Evolutionary conservation across 2,797 vertebrate genomes (phyloP), one percentile per base, ranked within the genome.

Genomic region (Scolopax bukidnonensis): DNA sequence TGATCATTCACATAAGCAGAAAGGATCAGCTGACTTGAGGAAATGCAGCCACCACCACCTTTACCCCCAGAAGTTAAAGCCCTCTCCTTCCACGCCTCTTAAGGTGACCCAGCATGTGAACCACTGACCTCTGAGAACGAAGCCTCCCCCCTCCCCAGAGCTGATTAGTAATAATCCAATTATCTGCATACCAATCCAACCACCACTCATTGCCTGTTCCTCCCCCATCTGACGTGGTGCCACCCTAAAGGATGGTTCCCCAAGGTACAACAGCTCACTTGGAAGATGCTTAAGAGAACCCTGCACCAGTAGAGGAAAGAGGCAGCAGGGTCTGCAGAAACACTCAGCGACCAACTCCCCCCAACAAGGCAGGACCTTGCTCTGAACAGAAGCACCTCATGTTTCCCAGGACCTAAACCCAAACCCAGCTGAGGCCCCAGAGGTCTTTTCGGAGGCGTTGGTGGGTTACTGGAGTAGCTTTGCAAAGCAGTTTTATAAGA

Each of bases 281-380:
- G 7, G 16, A 24, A 33, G 5, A 4, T 8, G 16, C 16, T 51
- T 5, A 32, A 0, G 0, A 19, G 23, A 54, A 11, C 28, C 13
- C 10, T 12, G 12, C 45, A 64, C 30, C 33, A 61, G 36, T 1
- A 12, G 0, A 0, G 24, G 74, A 6, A 21, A 7, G 17, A 36
- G 11, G 38, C 36, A 23, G 17, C 11, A 13, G 5, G 12, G 21
- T 21, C 45, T 23, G 32, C 41, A 74, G 12, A 24, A 25, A 47
- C 24, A 23, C 11, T 25, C 6, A 9, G 36, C 0, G 0, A 43
- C 19, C 4, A 2, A 28, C 17, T 6, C 17, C 19, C 8, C 10
- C 6, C 12, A 32, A 9, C 8, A 14, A 5, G 3, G 25, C 18
- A 23, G 40, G 7, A 23, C 24, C 50, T 38, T 0, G 0, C 40